Base-by-base conservation (phyloP, 2,113 vertebrate species). In the Diphyllodes magnificus region DNA sequence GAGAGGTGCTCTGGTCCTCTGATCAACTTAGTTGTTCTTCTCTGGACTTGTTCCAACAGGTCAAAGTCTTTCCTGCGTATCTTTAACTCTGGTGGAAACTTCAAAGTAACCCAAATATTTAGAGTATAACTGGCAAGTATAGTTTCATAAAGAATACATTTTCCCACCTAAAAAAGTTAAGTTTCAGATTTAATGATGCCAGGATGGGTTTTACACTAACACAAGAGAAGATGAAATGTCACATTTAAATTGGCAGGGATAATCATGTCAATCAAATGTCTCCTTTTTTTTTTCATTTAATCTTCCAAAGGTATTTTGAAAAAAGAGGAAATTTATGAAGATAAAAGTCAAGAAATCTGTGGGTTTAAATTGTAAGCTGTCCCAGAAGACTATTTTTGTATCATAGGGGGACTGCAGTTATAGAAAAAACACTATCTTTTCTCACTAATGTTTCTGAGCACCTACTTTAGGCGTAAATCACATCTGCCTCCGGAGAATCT, bases 381-480 rank as follows among this genome's bases (percentile, higher is more conserved):
- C 81, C 68, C 57, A 83, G 21, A 85, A 66, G 63, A 69, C 14
- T 44, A 56, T 21, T 82, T 90, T 53, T 65, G 3, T 69, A 40
- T 69, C n/a, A 66, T 24, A 71, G n/a, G n/a, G n/a, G 37, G 11
- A 63, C 37, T 76, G n/a, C 23, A 87, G 42, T 66, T 51, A 33
- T 1, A 64, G 54, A 39, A 82, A 83, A 88, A 71, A 28, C 13
- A 18, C 13, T 49, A 0, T 64, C 24, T 86, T 93, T 88, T 28
- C 31, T 72, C 42, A 33, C 15, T 85, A 66, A 92, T 63, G 22
- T 83, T 95, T 80, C 33, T 56, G 54, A 91, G 81, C 37, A 81
- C 77, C 78, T 79, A 3, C 61, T 90, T 96, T 50, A 92, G 31
- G 21, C 75, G 23, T 91, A 97, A 93, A 94, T 92, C 65, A 87